Evolutionary conservation across 1,140 invertebrate genomes (phyloP).

Genomic region (Lordiphosa collinella): DNA sequence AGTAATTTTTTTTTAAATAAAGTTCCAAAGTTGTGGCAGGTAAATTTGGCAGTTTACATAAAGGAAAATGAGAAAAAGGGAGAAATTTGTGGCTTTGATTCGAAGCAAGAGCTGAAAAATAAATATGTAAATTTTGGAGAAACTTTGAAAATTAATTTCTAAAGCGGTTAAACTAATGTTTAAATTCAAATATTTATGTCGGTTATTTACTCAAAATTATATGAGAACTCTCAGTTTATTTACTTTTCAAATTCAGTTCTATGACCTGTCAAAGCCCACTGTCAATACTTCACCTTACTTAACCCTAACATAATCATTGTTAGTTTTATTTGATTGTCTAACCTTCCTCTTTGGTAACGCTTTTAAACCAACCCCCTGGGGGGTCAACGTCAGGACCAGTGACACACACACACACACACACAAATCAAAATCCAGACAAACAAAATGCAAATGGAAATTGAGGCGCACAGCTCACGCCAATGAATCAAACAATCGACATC

Average conservation of each 20-base stretch:
- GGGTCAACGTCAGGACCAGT: neutral
- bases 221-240: too few species aligned
- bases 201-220: too few species aligned
- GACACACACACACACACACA: neutral
- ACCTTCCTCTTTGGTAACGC: conserved; percentile 6
- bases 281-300: neutral
- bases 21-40: too few species aligned
- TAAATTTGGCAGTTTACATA: too few species aligned
- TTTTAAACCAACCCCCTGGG: conserved; percentile 14
- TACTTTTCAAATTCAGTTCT: neutral
- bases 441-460: conserved; percentile 28
- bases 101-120: neutral
- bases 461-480: neutral
- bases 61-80: too few species aligned
- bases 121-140: neutral
- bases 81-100: too few species aligned
- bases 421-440: conserved; percentile 15
- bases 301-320: neutral
- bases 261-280: neutral
- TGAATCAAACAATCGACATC: conserved; percentile 9
- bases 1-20: too few species aligned
- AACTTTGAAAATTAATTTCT: too few species aligned
- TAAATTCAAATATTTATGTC: too few species aligned
- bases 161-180: too few species aligned
- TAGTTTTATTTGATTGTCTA: conserved; percentile 1